These are phyloP conservation scores for Borostomias antarcticus DNA, from an alignment of 2,797 vertebrate species.

Conservation along the genomic window DNA sequence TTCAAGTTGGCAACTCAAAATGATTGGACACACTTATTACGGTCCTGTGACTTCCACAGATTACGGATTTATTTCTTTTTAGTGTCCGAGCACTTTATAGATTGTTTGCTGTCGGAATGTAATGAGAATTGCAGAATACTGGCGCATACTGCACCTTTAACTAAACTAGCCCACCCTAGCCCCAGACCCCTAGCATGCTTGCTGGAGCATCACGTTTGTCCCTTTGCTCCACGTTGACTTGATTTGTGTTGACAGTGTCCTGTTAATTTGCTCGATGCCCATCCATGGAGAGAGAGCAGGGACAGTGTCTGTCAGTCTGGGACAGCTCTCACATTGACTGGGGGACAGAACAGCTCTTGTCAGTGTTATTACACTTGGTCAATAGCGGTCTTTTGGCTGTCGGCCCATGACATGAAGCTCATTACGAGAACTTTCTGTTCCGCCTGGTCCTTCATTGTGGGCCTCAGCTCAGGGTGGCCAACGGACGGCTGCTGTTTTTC, in stretches of 20 bases:
- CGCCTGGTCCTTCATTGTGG: neutral
- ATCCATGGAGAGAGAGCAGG: constrained; percentile 1
- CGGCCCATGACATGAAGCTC: constrained; percentile 1
- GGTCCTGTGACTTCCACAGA: too few species aligned
- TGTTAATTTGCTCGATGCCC: neutral
- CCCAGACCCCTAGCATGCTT: neutral
- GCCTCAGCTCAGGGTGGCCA: neutral
- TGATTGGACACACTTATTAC: too few species aligned
- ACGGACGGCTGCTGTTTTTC: neutral
- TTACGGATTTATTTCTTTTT: too few species aligned
- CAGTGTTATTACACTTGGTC: constrained; percentile 18
- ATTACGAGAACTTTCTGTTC: constrained; percentile 3
- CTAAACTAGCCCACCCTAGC: neutral
- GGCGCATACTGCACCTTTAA: too few species aligned
- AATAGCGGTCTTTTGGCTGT: constrained; percentile 14
- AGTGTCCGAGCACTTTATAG: too few species aligned
- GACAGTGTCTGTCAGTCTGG: constrained; percentile 23
- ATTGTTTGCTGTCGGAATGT: too few species aligned
- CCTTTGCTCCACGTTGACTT: constrained; percentile 10
- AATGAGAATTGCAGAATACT: too few species aligned
- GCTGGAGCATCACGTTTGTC: neutral
- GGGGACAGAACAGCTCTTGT: constrained; percentile 14
- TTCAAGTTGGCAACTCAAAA: too few species aligned
- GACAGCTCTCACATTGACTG: constrained; percentile 5
- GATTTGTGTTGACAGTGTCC: neutral